Percentiles rank a stretch among this genome's conserved stretches.
These are phyloP conservation scores for Neodiprion fabricii DNA, from an alignment of 1,140 invertebrate species.

Conservation along the genomic window DNA sequence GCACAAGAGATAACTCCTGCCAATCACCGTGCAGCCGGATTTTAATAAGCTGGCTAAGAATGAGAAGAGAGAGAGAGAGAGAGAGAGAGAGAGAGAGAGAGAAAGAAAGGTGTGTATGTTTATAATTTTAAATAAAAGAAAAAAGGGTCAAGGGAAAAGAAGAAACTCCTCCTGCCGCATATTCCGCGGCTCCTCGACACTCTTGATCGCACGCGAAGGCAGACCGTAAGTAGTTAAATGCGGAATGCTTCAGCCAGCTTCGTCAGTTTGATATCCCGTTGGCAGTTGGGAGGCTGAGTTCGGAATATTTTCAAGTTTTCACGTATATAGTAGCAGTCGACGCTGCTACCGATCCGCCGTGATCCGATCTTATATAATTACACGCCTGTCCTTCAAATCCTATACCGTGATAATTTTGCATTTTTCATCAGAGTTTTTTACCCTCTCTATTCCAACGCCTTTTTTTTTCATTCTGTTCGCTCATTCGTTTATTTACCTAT, in stretches of 20 bases:
- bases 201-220: not conserved
- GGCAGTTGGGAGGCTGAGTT: not conserved
- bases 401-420: too few species aligned
- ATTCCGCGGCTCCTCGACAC: not conserved
- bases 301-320: not conserved
- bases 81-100: too few species aligned
- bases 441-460: too few species aligned
- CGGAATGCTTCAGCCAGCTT: not conserved
- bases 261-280: slow-evolving; percentile 1
- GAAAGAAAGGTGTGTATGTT: too few species aligned
- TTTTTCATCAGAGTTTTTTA: too few species aligned
- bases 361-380: not conserved
- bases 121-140: too few species aligned
- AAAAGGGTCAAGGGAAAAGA: too few species aligned
- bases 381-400: not conserved
- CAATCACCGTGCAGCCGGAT: not conserved
- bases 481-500: too few species aligned
- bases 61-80: not conserved
- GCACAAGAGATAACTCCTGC: too few species aligned
- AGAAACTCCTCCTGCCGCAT: too few species aligned
- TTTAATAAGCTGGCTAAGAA: not conserved
- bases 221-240: not conserved
- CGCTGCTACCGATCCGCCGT: not conserved
- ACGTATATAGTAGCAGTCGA: not conserved
- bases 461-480: too few species aligned